Evolutionary conservation across 2,888 invertebrate genomes (phyloP), one percentile per base, ranked within the genome.

Genomic region (Euplexia lucipara): DNA sequence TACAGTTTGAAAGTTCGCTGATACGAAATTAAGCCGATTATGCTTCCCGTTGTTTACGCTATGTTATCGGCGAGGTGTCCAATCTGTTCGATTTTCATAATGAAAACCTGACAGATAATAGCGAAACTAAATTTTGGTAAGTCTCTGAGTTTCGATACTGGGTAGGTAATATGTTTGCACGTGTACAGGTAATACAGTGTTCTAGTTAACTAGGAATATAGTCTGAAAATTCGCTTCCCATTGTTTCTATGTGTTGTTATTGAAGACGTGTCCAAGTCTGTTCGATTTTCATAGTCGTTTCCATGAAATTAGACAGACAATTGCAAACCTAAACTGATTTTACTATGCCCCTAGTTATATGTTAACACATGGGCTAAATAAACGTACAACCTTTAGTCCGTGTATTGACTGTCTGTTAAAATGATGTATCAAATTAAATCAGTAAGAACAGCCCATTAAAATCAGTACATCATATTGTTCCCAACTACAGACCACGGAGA

Each of bases 1-100:
- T 20, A 45, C 71, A 48, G 64, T 56, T 76, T 39, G 16, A 22
- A 48, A 44, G 20, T 60, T 59, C 12, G 12, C 30, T 56, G 63
- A 45, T 56, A 42, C 35, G 12, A 53, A 47, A 57, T 59, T 56
- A 71, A 76, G 47, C 59, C 52, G 77, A 76, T 73, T 56, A 51
- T 18, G n/a, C 37, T 52, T 49, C 48, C 32, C 34, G 34, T 52
- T 34, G 57, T 70, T 70, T 48, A 26, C 26, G 5, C 26, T 26
- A 34, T 20, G 14, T 39, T 52, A 41, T 68, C 22, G 37, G 35
- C n/a, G 14, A 34, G 48, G 20, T 44, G 18, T 48, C 9, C 14
- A 35, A 52, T 32, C 39, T 30, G 41, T 32, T 32, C 14, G 20
- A 51, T 16, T 53, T 53, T 34, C n/a, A 26, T 20, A 14, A 39